Conservation (phyloP, 2,797 vertebrate genomes). For the Hipposideros larvatus region DNA sequence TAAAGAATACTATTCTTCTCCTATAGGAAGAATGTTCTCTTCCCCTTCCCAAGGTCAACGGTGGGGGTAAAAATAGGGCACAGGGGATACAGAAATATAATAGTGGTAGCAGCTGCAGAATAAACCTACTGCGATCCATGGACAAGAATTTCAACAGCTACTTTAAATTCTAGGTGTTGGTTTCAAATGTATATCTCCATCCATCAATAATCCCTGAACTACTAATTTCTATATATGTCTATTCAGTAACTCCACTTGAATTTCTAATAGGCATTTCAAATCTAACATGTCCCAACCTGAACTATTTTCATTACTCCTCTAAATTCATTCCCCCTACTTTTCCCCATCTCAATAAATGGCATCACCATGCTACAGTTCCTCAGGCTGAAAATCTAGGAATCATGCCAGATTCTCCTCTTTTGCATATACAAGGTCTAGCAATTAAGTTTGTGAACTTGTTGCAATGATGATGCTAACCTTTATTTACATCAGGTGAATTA, state of each 20-base stretch:
- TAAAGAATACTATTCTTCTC: not conserved
- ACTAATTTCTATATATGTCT: not conserved
- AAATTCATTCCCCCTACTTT: slow-evolving; percentile 17
- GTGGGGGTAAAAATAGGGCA: not conserved
- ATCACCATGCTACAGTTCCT: not conserved
- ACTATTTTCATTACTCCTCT: not conserved
- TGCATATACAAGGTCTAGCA: not conserved
- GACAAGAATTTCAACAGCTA: not conserved
- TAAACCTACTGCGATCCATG: not conserved
- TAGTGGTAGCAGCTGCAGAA: not conserved
- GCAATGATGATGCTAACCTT: too few relatives aligned
- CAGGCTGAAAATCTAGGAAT: not conserved
- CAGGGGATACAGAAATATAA: not conserved
- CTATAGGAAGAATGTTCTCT: not conserved
- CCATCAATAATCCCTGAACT: not conserved
- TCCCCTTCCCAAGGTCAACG: not conserved
- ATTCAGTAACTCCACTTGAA: not conserved
- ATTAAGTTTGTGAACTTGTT: too few relatives aligned
- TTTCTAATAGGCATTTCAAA: slow-evolving; percentile 7
- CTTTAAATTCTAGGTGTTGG: slow-evolving; percentile 37
- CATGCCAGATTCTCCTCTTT: slow-evolving; percentile 12
- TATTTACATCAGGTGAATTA: too few relatives aligned
- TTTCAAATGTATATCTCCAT: slow-evolving; percentile 35
- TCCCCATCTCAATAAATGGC: not conserved
- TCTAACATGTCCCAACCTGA: not conserved